phyloP scores from a whole-genome alignment of 2,113 vertebrate species.

The Uropsilus gracilis region DNA sequence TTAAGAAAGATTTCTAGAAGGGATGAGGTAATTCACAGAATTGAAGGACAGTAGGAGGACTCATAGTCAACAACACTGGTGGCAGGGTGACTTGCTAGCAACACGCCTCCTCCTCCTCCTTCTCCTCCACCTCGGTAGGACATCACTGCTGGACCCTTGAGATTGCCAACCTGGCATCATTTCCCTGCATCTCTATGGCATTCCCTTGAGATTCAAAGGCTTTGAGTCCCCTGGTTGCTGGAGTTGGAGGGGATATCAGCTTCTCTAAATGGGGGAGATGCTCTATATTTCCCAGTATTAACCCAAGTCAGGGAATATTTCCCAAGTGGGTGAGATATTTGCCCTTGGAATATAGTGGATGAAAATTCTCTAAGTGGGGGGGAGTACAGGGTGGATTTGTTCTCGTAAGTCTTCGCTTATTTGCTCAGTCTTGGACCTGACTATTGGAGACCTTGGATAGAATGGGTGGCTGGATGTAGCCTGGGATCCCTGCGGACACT shows the following conservation, averaged over 20 bases:
- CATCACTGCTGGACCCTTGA: neutral
- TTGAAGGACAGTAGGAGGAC: neutral
- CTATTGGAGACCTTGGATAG: neutral
- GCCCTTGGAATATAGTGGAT: neutral
- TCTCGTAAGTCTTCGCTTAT: neutral
- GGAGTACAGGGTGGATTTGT: neutral
- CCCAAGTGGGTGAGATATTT: neutral
- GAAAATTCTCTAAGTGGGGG: neutral
- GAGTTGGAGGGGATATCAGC: neutral
- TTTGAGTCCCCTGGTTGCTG: neutral
- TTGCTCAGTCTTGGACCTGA: neutral
- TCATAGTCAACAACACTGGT: neutral
- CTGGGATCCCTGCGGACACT: neutral
- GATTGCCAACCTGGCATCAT: neutral
- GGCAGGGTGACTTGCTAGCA: neutral
- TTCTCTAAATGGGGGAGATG: neutral
- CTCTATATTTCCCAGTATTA: neutral
- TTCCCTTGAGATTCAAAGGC: constrained; percentile 21
- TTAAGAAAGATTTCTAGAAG: constrained; percentile 22
- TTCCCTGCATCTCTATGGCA: neutral
- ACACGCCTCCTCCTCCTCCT: too few relatives aligned
- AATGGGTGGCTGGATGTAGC: neutral
- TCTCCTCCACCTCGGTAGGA: neutral
- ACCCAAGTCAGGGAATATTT: neutral
- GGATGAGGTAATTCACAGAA: neutral